Evolutionary conservation across 1,140 invertebrate genomes (phyloP), one percentile per base, ranked within the genome.

Genomic region (Agrypnia vestita): DNA sequence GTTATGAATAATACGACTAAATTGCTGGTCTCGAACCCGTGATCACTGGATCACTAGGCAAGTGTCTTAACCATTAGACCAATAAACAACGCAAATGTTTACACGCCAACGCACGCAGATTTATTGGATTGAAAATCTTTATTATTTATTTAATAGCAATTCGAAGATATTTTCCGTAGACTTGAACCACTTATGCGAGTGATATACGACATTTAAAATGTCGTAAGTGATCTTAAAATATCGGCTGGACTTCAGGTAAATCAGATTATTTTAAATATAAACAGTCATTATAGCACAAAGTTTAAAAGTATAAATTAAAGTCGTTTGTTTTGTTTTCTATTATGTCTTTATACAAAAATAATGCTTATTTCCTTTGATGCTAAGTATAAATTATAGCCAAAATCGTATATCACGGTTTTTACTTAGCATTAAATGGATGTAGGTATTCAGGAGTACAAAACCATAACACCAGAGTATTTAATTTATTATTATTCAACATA

Each of bases 351-450:
- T 77, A 53, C 67, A 79, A 62, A 53, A 59, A 25, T 46, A 35
- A 73, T 72, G 56, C 21, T 73, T 79, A 62, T 73, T 59, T 56
- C 15, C n/a, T 61, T 56, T 62, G 47, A 72, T 62, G 12, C 59
- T 9, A 61, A 79, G n/a, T 62, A 21, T 74, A 79, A 79, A 74
- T 79, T 61, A 53, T 74, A 55, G 53, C 69, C 44, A 46, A 79
- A 79, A 79, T 79, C 67, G 67, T 74, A 73, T 79, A 49, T 79
- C 71, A 79, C 35, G 77, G 71, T 53, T 43, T 62, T 78, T 79
- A 64, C 17, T 61, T 51, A 46, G 12, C 44, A 62, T 62, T 64
- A 25, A 35, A 51, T 77, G 19, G 21, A 69, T 13, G 71, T 35
- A 67, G n/a, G 59, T 17, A 25, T 53, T 71, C 44, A 71, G 47